Conservation (phyloP, 2,113 vertebrate genomes). For the Pachyramphus minor region DNA sequence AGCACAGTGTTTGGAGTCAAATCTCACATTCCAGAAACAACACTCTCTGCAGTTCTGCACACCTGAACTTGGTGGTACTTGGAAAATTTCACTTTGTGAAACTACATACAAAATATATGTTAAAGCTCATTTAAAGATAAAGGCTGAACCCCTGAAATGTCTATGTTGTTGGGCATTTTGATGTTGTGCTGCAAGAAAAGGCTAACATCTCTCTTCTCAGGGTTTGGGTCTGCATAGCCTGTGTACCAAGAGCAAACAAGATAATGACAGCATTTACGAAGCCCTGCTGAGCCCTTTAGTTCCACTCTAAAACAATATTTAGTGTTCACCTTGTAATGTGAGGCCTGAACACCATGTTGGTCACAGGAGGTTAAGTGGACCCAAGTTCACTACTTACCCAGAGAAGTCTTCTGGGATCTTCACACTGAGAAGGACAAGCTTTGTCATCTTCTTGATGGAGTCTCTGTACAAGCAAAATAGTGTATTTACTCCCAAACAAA, state of each 20-base stretch:
- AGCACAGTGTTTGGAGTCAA: not conserved
- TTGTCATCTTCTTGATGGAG: not conserved
- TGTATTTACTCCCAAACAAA: not conserved
- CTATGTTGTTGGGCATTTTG: not conserved
- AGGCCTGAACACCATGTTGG: rapidly evolving
- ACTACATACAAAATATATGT: not conserved
- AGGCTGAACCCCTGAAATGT: not conserved
- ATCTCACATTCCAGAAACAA: not conserved
- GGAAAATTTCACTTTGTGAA: not conserved
- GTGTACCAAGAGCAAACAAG: not conserved
- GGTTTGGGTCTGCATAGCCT: rapidly evolving
- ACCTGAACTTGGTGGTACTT: not conserved
- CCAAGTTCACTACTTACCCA: not conserved
- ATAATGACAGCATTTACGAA: not conserved
- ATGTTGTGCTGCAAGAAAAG: not conserved
- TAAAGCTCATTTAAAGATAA: not conserved
- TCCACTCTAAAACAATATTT: not conserved
- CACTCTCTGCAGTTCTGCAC: not conserved
- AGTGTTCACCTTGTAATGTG: not conserved
- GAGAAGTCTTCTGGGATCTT: not conserved
- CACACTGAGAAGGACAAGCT: not conserved
- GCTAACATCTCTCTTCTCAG: not conserved
- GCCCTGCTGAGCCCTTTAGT: not conserved
- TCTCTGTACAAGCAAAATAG: rapidly evolving
- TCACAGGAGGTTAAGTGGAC: not conserved